phyloP scores from a whole-genome alignment of 2,888 invertebrate species.

The Apantesis nais region DNA sequence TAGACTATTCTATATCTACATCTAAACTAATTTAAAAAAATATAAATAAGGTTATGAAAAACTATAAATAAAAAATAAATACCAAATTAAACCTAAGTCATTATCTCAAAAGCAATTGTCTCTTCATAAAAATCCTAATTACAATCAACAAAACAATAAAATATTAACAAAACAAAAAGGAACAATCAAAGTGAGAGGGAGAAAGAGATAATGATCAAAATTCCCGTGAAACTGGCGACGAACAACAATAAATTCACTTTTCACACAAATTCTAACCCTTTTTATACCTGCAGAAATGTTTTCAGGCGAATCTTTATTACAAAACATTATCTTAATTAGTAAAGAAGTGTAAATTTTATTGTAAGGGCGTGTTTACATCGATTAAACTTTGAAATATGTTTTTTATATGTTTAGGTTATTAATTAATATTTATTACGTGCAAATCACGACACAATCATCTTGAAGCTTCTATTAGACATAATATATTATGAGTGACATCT shows the following conservation, averaged over 20 bases:
- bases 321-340: constrained; percentile 66
- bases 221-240: constrained; percentile 22
- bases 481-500: too few relatives aligned
- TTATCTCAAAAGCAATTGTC: constrained; percentile 12
- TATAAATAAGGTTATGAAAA: too few relatives aligned
- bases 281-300: constrained; percentile 55
- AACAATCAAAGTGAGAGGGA: not conserved
- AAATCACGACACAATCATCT: too few relatives aligned
- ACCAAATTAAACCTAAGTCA: not conserved
- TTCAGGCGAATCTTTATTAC: constrained; percentile 55
- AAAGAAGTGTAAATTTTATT: constrained; percentile 59
- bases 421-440: too few relatives aligned
- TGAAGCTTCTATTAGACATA: too few relatives aligned
- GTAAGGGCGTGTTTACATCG: constrained; percentile 33
- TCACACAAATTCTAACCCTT: constrained; percentile 57
- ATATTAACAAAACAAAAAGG: constrained; percentile 19
- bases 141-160: constrained; percentile 24
- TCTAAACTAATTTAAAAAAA: not conserved
- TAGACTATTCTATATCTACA: too few relatives aligned
- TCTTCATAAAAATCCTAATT: constrained; percentile 13
- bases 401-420: not conserved
- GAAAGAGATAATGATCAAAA: constrained; percentile 31
- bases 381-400: not conserved
- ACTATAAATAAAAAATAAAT: not conserved
- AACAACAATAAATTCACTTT: constrained; percentile 45